Percentiles rank a stretch among this genome's conserved stretches.
Evolutionary conservation across 2,797 vertebrate genomes (phyloP).

Genomic region (Sebastes matsubarae): DNA sequence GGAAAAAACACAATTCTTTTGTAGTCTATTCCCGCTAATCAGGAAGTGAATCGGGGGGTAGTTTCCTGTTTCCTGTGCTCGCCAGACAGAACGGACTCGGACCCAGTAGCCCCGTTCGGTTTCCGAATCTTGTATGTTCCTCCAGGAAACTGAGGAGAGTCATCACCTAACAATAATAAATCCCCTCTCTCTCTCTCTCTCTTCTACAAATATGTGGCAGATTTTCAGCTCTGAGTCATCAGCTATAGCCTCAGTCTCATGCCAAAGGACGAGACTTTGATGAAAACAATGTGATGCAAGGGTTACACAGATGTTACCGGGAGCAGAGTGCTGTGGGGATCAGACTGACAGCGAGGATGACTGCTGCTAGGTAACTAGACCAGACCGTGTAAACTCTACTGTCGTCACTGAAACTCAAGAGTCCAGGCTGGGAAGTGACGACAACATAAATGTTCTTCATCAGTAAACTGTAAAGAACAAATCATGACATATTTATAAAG

Average conservation of each 20-base stretch:
- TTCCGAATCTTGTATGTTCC: conserved; percentile 75
- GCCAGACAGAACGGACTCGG: conserved; percentile 70
- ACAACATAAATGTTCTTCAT: neutral
- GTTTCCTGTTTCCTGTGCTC: conserved; percentile 89
- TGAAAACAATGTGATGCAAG: conserved; percentile 75
- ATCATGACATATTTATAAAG: neutral
- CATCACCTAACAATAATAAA: conserved; percentile 61
- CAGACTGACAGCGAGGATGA: conserved; percentile 38
- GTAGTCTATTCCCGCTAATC: conserved; percentile 84
- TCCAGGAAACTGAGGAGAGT: conserved; percentile 76
- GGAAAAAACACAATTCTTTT: conserved; percentile 83
- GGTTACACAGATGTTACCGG: conserved; percentile 46
- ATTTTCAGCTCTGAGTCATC: conserved; percentile 63
- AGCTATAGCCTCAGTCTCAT: conserved; percentile 26
- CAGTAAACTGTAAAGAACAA: neutral
- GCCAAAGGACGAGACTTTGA: conserved; percentile 61
- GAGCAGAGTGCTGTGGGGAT: conserved; percentile 44
- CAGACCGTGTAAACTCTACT: conserved; percentile 22
- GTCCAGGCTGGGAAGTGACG: conserved; percentile 18
- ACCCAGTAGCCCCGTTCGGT: conserved; percentile 76
- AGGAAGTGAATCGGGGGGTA: conserved; percentile 81
- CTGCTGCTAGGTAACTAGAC: conserved; percentile 59
- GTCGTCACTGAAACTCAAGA: conserved; percentile 17
- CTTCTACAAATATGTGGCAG: conserved; percentile 38
- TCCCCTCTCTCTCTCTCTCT: conserved; percentile 12